Evolutionary conservation across 2,888 invertebrate genomes (phyloP), one percentile per base, ranked within the genome.

Genomic region (Pecten maximus): DNA sequence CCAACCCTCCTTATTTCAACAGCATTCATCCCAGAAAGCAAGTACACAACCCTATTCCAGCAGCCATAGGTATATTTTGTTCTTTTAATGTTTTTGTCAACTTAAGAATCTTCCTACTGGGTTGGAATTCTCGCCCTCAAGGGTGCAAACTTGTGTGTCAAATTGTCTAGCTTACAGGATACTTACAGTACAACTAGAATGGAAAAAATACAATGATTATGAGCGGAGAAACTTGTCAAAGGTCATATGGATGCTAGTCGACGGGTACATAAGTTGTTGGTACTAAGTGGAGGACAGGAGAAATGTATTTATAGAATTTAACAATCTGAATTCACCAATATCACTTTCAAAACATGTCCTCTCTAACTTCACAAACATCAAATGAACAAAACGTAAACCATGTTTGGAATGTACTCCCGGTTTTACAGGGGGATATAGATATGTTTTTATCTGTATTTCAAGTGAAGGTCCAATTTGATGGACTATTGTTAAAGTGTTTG

Each of bases 311-410:
- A 74, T 74, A 28, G 74, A 19, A 28, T 35, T 35, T 35, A 74
- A 35, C 35, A 35, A 28, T 28, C 74, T 35, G 35, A 74, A 35
- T 35, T 35, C 35, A 74, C 74, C 35, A 28, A 74, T 74, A 74
- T 74, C 74, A 74, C 74, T 74, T 74, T 74, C 74, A 28, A 74
- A 35, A 74, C 16, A 2, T 74, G 74, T 74, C 74, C 74, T 35
- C 74, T 74, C 74, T 35, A 8, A 35, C 28, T 3, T 28, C 74
- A 74, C 74, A 74, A 28, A 74, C 74, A 74, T 28, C 28, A 28
- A 74, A 35, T 28, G 74, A 15, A 74, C 74, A 74, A 74, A 74
- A 35, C 10, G 35, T 10, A 74, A 74, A 35, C 8, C 74, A 74
- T 74, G 74, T 74, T 35, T 28, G 74, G 74, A 74, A 74, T 74